Base-by-base conservation (phyloP, 2,888 invertebrate genomes). In the Aspidapion aeneum region DNA sequence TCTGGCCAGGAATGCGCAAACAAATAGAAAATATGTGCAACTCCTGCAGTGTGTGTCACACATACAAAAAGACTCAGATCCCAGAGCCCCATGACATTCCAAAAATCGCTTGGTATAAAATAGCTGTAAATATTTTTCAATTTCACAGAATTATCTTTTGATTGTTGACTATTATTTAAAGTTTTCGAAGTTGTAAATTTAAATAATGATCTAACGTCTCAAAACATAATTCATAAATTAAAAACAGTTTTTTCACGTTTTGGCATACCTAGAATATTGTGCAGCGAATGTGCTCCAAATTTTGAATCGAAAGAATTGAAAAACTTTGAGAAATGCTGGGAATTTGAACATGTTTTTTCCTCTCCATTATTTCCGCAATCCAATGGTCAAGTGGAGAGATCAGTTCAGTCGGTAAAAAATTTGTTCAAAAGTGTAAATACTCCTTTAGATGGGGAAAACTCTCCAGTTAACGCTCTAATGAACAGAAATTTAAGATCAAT, bases 1-100 rank as follows among this genome's bases (percentile, higher is more conserved):
- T 67, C 54, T 73, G 73, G 73, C 70, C 70, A 18, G 51, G 49
- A 7, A 71, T 73, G 69, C 68, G 57, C 1, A 61, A 61, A 16
- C 22, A 61, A 56, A 61, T 56, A 9, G 49, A 17, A 19, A n/a
- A 55, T 19, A 5, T 17, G 17, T 5, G 54, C 16, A 22, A n/a
- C 19, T 22, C 50, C 12, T 55, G 55, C 16, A 52, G 21, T 17
- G 35, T 66, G 73, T 54, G 73, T 73, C 18, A 65, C 67, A 57
- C 60, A 71, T 52, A 52, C 62, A 55, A 60, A 58, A 63, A 21
- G 21, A 19, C 18, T n/a, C 64, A 62, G 49, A n/a, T 9, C 17
- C 19, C 62, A 48, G 16, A 59, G 18, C 20, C 61, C 18, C 52
- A 61, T 21, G 55, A 64, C 5, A 12, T 65, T 7, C 60, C 65